Evolutionary conservation across 2,888 invertebrate genomes (phyloP).

Genomic region (Isotomurus palustris): DNA sequence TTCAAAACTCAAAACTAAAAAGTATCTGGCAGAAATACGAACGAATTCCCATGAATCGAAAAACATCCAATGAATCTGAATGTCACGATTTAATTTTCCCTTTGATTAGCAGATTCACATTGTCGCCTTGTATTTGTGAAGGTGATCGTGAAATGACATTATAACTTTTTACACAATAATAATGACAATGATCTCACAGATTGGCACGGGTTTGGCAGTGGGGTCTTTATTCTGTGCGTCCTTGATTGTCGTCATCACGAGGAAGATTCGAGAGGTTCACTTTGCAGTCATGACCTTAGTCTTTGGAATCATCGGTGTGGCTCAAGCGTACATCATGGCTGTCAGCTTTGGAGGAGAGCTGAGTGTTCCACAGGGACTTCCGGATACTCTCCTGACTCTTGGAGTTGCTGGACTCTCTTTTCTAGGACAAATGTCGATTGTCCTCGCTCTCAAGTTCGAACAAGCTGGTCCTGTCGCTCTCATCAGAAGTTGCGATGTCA

Average conservation of each 20-base stretch:
- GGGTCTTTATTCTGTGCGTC: conserved; percentile 40
- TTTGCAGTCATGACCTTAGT: conserved; percentile 41
- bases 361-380: conserved; percentile 19
- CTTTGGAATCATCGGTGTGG: conserved; percentile 41
- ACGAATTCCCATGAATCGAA: no score
- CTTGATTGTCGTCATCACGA: conserved; percentile 40
- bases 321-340: conserved; percentile 30
- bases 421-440: conserved; percentile 78
- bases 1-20: no score
- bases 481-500: conserved; percentile 81
- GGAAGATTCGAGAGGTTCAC: conserved; percentile 43
- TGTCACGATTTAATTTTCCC: no score
- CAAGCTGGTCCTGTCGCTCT: conserved; percentile 81
- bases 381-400: conserved; percentile 24
- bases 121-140: no score
- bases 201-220: conserved; percentile 40
- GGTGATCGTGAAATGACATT: no score
- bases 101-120: no score
- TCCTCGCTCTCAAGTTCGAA: conserved; percentile 64
- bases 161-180: no score
- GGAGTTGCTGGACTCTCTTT: conserved; percentile 74
- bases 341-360: conserved; percentile 19
- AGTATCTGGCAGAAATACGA: no score
- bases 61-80: no score
- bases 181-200: no score